Base-by-base conservation (phyloP, 2,797 vertebrate genomes). In the Aldrovandia affinis region DNA sequence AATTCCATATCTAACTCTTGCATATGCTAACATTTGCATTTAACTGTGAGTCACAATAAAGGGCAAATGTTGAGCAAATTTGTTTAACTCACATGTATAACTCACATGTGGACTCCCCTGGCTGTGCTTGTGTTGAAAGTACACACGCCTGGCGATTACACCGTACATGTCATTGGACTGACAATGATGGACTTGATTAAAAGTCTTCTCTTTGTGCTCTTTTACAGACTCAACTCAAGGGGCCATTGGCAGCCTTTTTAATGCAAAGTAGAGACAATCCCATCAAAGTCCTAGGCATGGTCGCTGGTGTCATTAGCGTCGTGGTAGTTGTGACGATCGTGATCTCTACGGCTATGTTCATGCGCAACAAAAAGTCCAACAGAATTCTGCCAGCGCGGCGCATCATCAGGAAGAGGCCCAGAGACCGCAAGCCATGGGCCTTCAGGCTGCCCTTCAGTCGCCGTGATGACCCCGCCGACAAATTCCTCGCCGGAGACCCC, bases 241-340 rank as follows among this genome's bases (percentile, higher is more conserved):
- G 96, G 89, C 97, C 97, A 87, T 96, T 99, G 97, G 96, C 96
- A 15, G 93, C 96, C 92, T 98, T 99, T 96, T 97, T 99, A 96
- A 95, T 97, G 96, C 97, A 97, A 95, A 97, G 97, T 94, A 98
- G 97, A 94, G 97, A 98, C 93, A 97, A 97, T 90, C 98, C 97
- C 59, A 93, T 98, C 95, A 98, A 96, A 95, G 97, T 95, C 81
- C 91, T 99, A 94, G 97, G 96, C 82, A 92, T 98, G 91, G 94
- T 98, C 89, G 94, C 96, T n/a, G 94, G 96, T 87, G 87, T 98
- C 92, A 96, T 98, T 95, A 96, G 96, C 83, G 44, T 96, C 47
- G 94, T 98, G 88, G 97, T 99, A 92, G 95, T 98, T 89, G 92
- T 96, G 87, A 99, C 98, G 0, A 94, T 97, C 86, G 90, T 97